These are phyloP conservation scores for Sweltsa coloradensis DNA, from an alignment of 1,140 invertebrate species.

Conservation along the genomic window DNA sequence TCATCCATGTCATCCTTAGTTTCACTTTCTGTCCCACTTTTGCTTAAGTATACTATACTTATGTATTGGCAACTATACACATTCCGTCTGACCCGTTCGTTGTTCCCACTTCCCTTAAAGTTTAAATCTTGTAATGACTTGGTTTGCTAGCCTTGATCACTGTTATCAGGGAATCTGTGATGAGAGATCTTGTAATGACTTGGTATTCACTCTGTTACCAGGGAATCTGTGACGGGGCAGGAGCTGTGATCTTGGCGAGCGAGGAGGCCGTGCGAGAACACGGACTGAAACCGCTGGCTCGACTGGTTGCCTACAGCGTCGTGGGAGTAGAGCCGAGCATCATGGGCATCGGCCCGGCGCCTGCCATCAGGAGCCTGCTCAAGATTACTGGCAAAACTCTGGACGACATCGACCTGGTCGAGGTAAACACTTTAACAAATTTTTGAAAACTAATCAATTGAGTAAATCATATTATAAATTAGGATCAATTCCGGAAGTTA, in stretches of 20 bases:
- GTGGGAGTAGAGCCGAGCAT: conserved; percentile 77
- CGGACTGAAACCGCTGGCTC: conserved; percentile 64
- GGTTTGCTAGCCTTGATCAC: no score
- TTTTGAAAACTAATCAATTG: background rate
- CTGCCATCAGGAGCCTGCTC: conserved; percentile 76
- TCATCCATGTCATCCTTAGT: no score
- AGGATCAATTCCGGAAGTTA: no score
- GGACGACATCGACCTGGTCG: conserved; percentile 83
- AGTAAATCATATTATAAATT: no score
- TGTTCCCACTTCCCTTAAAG: no score
- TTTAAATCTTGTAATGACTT: no score
- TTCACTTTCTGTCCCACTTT: no score
- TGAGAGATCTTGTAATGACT: no score
- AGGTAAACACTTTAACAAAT: conserved; percentile 43
- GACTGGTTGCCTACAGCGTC: conserved; percentile 59
- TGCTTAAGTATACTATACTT: no score
- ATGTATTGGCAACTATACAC: no score
- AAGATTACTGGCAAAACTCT: conserved; percentile 58
- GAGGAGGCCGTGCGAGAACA: conserved; percentile 78
- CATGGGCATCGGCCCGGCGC: conserved; percentile 74
- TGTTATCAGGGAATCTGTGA: no score
- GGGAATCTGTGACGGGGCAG: conserved; percentile 95
- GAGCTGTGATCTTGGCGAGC: conserved; percentile 76
- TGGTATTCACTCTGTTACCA: conserved; percentile 29
- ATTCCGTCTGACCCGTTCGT: no score